These are phyloP conservation scores for Norana najaformis DNA, from an alignment of 2,888 invertebrate species.

Conservation along the genomic window DNA sequence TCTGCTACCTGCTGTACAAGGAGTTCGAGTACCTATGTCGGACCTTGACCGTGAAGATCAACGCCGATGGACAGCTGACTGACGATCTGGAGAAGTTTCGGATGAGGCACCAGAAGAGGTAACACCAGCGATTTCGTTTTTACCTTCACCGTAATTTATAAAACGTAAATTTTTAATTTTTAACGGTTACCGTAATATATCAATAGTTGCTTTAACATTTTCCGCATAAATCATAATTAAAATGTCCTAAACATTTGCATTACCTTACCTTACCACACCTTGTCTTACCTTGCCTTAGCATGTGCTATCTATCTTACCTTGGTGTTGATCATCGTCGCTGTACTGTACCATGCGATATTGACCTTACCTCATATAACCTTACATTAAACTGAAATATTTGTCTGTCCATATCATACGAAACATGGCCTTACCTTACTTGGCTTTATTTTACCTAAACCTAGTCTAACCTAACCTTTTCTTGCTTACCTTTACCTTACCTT, in stretches of 20 bases:
- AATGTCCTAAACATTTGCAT: too few species aligned
- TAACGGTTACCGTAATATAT: background rate
- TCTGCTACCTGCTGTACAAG: conserved; percentile 44
- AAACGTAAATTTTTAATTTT: too few species aligned
- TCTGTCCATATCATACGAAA: too few species aligned
- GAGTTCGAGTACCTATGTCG: conserved; percentile 43
- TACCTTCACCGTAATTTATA: background rate
- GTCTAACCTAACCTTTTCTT: background rate
- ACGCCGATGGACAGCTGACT: conserved; percentile 37
- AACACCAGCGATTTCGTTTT: conserved; percentile 38
- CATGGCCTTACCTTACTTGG: background rate
- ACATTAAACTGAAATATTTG: too few species aligned
- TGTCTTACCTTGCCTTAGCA: too few species aligned
- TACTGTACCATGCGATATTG: too few species aligned
- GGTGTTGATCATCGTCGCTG: too few species aligned
- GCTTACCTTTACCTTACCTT: too few species aligned
- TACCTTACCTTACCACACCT: too few species aligned
- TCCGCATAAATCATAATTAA: too few species aligned
- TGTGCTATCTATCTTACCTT: too few species aligned
- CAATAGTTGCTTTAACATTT: background rate
- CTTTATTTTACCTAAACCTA: background rate
- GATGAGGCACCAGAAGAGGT: conserved; percentile 17
- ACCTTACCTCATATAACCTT: too few species aligned
- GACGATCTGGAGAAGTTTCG: conserved; percentile 49
- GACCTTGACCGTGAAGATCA: conserved; percentile 41